These are phyloP conservation scores for Pipa parva DNA, from an alignment of 2,113 vertebrate species.

Conservation along the genomic window DNA sequence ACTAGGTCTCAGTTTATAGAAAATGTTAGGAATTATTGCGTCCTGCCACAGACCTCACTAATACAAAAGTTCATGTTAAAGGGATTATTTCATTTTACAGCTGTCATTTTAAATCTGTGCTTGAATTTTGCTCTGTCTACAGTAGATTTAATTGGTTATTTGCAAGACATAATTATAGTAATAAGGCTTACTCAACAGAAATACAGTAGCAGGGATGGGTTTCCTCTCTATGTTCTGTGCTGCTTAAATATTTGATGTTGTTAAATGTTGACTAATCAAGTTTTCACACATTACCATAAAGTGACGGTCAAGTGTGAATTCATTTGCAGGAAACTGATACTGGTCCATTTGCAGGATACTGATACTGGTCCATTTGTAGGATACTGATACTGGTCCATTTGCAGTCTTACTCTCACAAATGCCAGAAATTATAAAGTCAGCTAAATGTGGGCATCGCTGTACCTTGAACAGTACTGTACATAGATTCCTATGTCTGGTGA, in stretches of 20 bases:
- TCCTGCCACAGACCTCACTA: not conserved
- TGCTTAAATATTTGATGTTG: slow-evolving; percentile 15
- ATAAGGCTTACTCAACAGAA: not conserved
- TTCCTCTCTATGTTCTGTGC: slow-evolving; percentile 1
- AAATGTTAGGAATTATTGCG: slow-evolving; percentile 1
- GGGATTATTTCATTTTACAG: slow-evolving; percentile 16
- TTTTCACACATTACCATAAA: not conserved
- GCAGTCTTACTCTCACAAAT: too few species aligned
- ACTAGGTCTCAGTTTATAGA: not conserved
- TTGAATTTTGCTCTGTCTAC: slow-evolving; percentile 10
- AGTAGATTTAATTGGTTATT: not conserved
- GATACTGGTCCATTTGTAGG: too few species aligned
- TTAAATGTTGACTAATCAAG: not conserved
- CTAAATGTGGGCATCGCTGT: too few species aligned
- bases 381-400: too few species aligned
- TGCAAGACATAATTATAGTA: not conserved
- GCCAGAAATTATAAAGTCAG: too few species aligned
- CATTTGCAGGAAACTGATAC: too few species aligned
- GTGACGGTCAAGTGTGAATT: not conserved
- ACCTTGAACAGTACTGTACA: too few species aligned
- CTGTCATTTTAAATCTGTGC: slow-evolving; percentile 16
- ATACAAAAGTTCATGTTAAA: slow-evolving; percentile 19
- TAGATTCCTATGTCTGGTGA: too few species aligned
- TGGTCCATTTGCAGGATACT: too few species aligned
- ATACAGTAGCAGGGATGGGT: not conserved